A percentile compares a stretch with the other conserved stretches of the same genome.
These are phyloP conservation scores for Caenorhabditis sp. DNA, from an alignment of 2,888 invertebrate species.

Conservation along the genomic window DNA sequence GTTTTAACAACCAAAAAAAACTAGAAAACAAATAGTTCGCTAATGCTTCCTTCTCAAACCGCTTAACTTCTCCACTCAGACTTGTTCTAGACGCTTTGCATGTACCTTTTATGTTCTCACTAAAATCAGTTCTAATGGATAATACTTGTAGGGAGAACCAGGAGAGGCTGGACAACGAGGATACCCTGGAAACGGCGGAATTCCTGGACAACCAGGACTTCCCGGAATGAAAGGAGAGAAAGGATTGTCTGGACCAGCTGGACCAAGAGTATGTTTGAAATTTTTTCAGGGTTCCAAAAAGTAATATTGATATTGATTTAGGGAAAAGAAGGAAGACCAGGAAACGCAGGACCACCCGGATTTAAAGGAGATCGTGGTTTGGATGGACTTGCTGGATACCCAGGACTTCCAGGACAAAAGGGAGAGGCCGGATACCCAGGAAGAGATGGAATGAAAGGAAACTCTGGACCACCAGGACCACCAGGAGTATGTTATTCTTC, in stretches of 20 bases:
- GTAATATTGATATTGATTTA: slow-evolving; percentile 23
- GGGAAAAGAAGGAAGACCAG: slow-evolving; percentile 70
- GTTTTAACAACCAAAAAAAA: background rate
- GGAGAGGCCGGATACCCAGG: slow-evolving; percentile 71
- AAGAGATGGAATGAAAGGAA: slow-evolving; percentile 65
- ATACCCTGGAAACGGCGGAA: slow-evolving; percentile 74
- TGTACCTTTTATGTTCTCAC: background rate
- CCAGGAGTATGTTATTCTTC: slow-evolving; percentile 72
- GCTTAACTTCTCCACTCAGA: slow-evolving; percentile 1
- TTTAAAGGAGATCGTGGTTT: slow-evolving; percentile 70
- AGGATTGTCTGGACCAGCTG: slow-evolving; percentile 78
- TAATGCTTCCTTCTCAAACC: background rate
- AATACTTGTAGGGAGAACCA: slow-evolving; percentile 67
- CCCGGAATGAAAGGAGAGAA: slow-evolving; percentile 73
- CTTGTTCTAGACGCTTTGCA: background rate
- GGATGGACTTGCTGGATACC: slow-evolving; percentile 69
- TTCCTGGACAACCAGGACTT: slow-evolving; percentile 72
- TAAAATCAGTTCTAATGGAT: slow-evolving; percentile 11
- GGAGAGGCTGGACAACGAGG: slow-evolving; percentile 68
- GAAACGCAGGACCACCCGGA: slow-evolving; percentile 69
- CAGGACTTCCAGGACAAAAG: slow-evolving; percentile 73
- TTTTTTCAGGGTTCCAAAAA: background rate
- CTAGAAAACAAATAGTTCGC: too few relatives aligned
- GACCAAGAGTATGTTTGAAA: slow-evolving; percentile 74
- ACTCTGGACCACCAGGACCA: slow-evolving; percentile 65